Conservation (phyloP, 2,113 vertebrate species). For the Cyanoliseus patagonus region DNA sequence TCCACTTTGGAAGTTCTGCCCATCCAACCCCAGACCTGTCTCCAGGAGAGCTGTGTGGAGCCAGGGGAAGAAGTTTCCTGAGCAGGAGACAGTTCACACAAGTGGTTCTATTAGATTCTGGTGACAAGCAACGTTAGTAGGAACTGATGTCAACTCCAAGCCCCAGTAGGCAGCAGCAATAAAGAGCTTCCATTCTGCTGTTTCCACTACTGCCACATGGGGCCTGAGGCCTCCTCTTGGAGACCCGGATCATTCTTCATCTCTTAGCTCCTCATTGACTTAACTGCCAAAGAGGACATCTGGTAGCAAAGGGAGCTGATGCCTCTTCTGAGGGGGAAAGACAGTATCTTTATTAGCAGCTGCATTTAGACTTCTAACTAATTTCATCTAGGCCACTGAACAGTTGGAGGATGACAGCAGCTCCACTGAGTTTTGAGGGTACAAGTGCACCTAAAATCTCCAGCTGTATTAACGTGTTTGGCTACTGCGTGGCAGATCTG, state of each 20-base stretch:
- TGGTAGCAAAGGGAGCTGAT: slow-evolving; percentile 13
- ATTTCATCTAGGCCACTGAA: slow-evolving; percentile 57
- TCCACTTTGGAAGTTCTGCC: not conserved
- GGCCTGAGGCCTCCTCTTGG: not conserved
- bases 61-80: not conserved
- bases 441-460: slow-evolving; percentile 62
- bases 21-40: not conserved
- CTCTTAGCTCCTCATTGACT: slow-evolving; percentile 9
- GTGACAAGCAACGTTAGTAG: not conserved
- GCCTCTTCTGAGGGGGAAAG: not conserved
- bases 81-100: not conserved
- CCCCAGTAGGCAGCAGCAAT: not conserved
- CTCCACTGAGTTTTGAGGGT: slow-evolving; percentile 55
- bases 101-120: not conserved
- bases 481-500: slow-evolving; percentile 62
- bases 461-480: slow-evolving; percentile 62
- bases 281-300: slow-evolving; percentile 6
- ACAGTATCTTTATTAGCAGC: slow-evolving; percentile 30
- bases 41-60: not conserved
- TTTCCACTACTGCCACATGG: not conserved
- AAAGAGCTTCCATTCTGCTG: not conserved
- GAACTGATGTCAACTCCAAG: not conserved
- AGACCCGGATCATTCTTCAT: not conserved
- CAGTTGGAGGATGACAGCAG: slow-evolving; percentile 58
- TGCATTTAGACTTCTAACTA: slow-evolving; percentile 22